A percentile compares a stretch with the other conserved stretches of the same genome.
These are phyloP conservation scores for Neodiprion pinetum DNA, from an alignment of 1,140 invertebrate genomes.

Conservation along the genomic window DNA sequence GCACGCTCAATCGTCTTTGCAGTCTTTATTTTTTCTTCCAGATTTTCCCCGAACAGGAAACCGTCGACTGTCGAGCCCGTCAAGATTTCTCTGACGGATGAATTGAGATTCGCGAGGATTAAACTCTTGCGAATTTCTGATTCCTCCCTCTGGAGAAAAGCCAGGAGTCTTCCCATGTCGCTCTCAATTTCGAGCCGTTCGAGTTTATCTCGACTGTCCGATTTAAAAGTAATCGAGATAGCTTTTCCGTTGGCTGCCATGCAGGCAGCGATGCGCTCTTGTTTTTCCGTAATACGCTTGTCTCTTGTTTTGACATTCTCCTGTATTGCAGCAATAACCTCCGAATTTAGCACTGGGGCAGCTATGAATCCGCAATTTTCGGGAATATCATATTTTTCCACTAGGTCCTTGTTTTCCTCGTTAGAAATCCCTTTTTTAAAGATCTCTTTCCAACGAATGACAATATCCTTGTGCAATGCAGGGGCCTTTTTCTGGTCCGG, in stretches of 20 bases:
- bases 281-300: constrained; percentile 19
- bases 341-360: constrained; percentile 12
- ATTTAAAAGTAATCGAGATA: constrained; percentile 7
- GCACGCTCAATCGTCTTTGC: constrained; percentile 13
- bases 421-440: constrained; percentile 10
- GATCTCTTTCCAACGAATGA: constrained; percentile 21
- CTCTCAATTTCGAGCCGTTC: constrained; percentile 12
- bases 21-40: constrained; percentile 12
- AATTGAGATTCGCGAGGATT: constrained; percentile 15
- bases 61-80: constrained; percentile 10
- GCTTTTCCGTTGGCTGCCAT: constrained; percentile 14
- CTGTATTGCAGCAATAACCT: constrained; percentile 9
- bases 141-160: constrained; percentile 17
- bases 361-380: constrained; percentile 17
- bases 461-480: constrained; percentile 16
- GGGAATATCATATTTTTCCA: constrained; percentile 17
- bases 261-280: constrained; percentile 23
- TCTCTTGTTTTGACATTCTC: constrained; percentile 15
- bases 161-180: constrained; percentile 17
- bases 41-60: constrained; percentile 13
- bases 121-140: constrained; percentile 11
- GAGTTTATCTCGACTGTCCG: constrained; percentile 4
- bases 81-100: constrained; percentile 9
- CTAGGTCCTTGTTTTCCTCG: constrained; percentile 14
- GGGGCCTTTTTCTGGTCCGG: neutral